Evolutionary conservation across 2,797 vertebrate genomes (phyloP), one percentile per base, ranked within the genome.

Genomic region (Protosalanx chinensis): DNA sequence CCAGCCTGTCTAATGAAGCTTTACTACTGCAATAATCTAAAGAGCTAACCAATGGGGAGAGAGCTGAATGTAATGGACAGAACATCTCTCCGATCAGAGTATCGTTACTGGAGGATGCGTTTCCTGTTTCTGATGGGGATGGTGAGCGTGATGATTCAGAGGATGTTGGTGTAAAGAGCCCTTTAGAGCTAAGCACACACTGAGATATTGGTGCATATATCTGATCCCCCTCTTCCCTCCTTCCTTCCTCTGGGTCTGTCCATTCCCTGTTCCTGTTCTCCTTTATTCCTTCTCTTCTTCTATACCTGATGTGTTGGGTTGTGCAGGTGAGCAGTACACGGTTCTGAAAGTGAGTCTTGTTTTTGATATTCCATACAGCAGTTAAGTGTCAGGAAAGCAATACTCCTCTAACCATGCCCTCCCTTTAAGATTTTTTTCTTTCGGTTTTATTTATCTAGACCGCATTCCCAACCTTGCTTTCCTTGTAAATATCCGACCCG

Each of bases 351-450:
- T 77, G 7, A 0, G 33, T 67, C 41, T 46, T 46, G 41, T 2
- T 46, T 46, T 46, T 3, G 41, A 46, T 46, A 46, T 46, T 46
- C 41, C 41, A 81, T 78, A 76, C 81, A 82, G 78, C 4, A 23
- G 71, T 85, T 83, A 83, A 83, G 77, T 69, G 71, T 82, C 82
- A 79, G 81, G 75, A 74, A 87, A 93, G 92, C 92, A 93, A 93
- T 92, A 93, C 79, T 79, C 29, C 74, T 67, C 56, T 41, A 68
- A 59, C 81, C 74, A 71, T 71, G 37, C 10, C 7, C 5, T 41
- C 0, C 10, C 10, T 10, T 6, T 41, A 68, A 1, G 84, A 60
- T 5, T 62, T 82, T 73, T 77, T 68, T 69, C 68, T 23, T 10
- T 41, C 18, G 10, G 8, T 29, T 29, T 16, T 30, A 16, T 1